phyloP scores from a whole-genome alignment of 2,888 invertebrate genomes.

The Sarcophaga subvicina region DNA sequence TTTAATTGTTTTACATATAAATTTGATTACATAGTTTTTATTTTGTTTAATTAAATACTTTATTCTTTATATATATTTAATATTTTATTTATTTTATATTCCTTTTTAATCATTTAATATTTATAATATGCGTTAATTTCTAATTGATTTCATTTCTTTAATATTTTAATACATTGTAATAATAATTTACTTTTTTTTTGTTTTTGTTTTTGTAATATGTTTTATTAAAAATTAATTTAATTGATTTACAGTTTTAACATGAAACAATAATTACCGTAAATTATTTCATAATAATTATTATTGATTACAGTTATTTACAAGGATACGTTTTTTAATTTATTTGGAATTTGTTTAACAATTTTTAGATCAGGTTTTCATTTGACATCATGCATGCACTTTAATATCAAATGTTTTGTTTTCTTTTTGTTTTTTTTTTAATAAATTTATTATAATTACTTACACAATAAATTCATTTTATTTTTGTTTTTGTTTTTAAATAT shows the following conservation, averaged over 20 bases:
- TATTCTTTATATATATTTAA: conserved; percentile 30
- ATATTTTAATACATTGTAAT: conserved; percentile 77
- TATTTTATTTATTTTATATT: conserved; percentile 28
- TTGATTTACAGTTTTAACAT: conserved; percentile 80
- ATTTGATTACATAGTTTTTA: conserved; percentile 68
- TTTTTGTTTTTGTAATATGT: no score
- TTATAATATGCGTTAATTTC: conserved; percentile 8
- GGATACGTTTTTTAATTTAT: neutral
- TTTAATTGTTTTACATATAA: conserved; percentile 64
- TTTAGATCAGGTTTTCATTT: neutral
- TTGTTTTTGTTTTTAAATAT: no score
- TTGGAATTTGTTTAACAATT: neutral
- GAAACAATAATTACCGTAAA: neutral
- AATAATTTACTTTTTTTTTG: neutral
- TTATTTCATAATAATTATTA: conserved; percentile 25
- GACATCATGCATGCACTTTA: neutral
- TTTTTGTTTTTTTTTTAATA: no score
- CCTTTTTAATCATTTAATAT: neutral
- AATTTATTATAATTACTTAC: no score
- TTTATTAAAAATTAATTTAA: conserved; percentile 66
- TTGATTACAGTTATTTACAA: conserved; percentile 11
- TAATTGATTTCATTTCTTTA: conserved; percentile 55
- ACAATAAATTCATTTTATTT: no score
- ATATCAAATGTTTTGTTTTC: no score
- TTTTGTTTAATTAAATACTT: conserved; percentile 10